A percentile compares a stretch with the other conserved stretches of the same genome.
Conservation (phyloP, 2,888 invertebrate species). For the Cremastinae sp. region DNA sequence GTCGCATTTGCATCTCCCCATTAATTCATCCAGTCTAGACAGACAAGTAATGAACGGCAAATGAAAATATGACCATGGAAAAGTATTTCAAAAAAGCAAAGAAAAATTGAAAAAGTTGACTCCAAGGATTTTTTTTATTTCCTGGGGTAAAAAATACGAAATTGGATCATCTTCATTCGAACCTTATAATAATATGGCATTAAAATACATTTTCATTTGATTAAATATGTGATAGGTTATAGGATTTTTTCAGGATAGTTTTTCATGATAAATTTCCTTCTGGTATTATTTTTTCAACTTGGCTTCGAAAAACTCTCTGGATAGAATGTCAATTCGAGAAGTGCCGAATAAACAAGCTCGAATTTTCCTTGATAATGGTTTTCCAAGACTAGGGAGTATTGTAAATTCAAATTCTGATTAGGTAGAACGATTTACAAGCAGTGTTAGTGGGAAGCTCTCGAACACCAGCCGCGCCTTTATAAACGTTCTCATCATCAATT, state of each 20-base stretch:
- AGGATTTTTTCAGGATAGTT: too few relatives aligned
- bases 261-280: too few relatives aligned
- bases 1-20: conserved; percentile 21
- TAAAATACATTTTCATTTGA: too few relatives aligned
- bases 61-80: conserved; percentile 38
- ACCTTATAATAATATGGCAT: background rate
- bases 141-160: too few relatives aligned
- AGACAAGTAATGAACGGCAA: conserved; percentile 12
- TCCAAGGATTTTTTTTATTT: too few relatives aligned
- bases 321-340: background rate
- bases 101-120: background rate
- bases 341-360: background rate
- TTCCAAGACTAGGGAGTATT: conserved; percentile 11
- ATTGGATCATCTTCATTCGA: background rate
- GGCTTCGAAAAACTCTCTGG: too few relatives aligned
- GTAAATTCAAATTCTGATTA: conserved; percentile 53
- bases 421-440: conserved; percentile 39
- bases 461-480: conserved; percentile 41
- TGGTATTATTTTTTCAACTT: too few relatives aligned
- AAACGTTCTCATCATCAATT: conserved; percentile 52
- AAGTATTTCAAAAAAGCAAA: background rate
- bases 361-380: conserved; percentile 29
- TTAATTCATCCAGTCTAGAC: conserved; percentile 15
- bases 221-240: too few relatives aligned
- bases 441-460: conserved; percentile 30